These are phyloP conservation scores for Drosophila rubida DNA, from an alignment of 2,888 invertebrate species.

Conservation along the genomic window DNA sequence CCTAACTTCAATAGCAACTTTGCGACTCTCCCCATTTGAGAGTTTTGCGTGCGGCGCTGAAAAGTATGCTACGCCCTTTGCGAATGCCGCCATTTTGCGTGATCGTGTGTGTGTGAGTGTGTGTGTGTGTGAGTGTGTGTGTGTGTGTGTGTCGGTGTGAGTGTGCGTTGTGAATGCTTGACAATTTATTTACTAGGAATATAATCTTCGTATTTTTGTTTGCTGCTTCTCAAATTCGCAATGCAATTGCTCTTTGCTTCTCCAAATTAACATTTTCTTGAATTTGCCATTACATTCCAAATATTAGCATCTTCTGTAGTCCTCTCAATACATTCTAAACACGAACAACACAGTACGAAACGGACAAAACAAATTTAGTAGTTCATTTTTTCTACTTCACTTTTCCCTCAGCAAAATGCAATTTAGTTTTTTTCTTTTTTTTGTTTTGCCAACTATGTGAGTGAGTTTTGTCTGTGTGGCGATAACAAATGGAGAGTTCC, in stretches of 20 bases:
- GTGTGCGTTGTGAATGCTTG: conserved; percentile 36
- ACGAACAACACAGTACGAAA: conserved; percentile 76
- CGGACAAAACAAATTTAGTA: conserved; percentile 13
- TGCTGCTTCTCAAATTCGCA: conserved; percentile 24
- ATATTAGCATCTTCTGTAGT: conserved; percentile 22
- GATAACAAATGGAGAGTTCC: conserved; percentile 11
- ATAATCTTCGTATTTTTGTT: conserved; percentile 32
- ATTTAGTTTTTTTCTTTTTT: conserved; percentile 11
- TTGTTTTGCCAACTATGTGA: not conserved
- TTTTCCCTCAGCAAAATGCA: conserved; percentile 3
- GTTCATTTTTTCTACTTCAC: conserved; percentile 5
- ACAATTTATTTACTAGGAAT: conserved; percentile 71
- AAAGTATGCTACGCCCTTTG: conserved; percentile 65
- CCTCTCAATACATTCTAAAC: conserved; percentile 72
- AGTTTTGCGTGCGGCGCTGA: conserved; percentile 44
- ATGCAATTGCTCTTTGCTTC: conserved; percentile 22
- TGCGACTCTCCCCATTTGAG: not conserved
- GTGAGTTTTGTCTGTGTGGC: conserved; percentile 18
- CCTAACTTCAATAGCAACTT: conserved; percentile 18
- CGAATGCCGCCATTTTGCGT: conserved; percentile 11
- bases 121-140: conserved; percentile 4
- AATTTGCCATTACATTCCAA: conserved; percentile 27
- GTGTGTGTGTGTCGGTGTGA: conserved; percentile 14
- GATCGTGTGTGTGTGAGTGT: not conserved
- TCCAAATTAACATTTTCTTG: conserved; percentile 30